Conservation (phyloP, 2,113 vertebrate genomes). For the Tylochromis polylepis region DNA sequence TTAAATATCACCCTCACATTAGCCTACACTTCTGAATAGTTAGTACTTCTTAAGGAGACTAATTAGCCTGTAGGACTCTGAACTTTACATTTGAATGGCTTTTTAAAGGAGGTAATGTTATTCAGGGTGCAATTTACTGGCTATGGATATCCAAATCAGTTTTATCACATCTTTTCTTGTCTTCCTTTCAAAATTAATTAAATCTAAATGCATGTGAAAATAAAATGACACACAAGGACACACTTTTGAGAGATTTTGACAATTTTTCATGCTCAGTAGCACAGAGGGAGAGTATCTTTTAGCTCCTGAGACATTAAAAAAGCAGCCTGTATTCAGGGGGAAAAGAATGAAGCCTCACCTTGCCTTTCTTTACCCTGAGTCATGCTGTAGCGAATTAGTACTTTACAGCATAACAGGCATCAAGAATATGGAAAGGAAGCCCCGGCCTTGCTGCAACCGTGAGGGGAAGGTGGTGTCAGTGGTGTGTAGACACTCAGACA, state of each 20-base stretch:
- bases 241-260: neutral
- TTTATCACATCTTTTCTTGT: neutral
- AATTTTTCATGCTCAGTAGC: neutral
- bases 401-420: conserved; percentile 10
- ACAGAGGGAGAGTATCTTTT: neutral
- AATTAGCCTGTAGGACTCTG: conserved; percentile 1
- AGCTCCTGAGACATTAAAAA: neutral
- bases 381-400: neutral
- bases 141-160: neutral
- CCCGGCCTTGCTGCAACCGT: neutral
- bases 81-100: conserved; percentile 19
- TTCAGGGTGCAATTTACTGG: neutral
- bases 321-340: neutral
- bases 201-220: neutral
- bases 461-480: conserved; percentile 24
- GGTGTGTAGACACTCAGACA: conserved; percentile 28
- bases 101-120: neutral
- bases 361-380: neutral
- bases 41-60: conserved; percentile 12
- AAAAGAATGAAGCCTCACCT: neutral
- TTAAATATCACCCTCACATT: conserved; percentile 26
- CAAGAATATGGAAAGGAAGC: neutral
- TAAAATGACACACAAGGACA: neutral
- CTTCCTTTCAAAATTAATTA: neutral
- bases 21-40: neutral